Conservation (phyloP, 1,140 invertebrate genomes). For the Linepithema humile region DNA sequence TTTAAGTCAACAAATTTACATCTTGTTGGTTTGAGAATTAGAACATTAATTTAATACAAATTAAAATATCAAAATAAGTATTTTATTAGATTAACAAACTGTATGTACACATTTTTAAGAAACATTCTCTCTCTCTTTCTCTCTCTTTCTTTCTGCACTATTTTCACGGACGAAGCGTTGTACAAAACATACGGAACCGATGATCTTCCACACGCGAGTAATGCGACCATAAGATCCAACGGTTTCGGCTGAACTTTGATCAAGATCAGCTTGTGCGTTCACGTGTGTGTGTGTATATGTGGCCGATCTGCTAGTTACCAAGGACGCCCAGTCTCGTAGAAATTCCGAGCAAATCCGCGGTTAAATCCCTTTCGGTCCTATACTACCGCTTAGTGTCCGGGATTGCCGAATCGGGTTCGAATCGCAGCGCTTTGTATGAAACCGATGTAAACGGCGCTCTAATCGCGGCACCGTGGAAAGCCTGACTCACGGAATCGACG, state of each 20-base stretch:
- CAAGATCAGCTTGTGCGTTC: neutral
- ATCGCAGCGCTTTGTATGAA: slow-evolving; percentile 51
- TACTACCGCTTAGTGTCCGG: slow-evolving; percentile 44
- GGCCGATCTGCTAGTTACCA: slow-evolving; percentile 27
- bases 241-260: slow-evolving; percentile 7
- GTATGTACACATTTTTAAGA: too few species aligned
- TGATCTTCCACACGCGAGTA: neutral
- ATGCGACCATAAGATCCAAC: neutral
- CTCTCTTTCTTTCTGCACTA: too few species aligned
- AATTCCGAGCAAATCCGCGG: slow-evolving; percentile 57
- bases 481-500: slow-evolving; percentile 21
- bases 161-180: neutral
- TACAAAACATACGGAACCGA: neutral
- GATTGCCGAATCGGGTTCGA: slow-evolving; percentile 53
- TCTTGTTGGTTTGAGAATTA: neutral
- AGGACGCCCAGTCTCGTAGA: slow-evolving; percentile 31
- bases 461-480: slow-evolving; percentile 44
- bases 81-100: too few species aligned
- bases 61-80: too few species aligned
- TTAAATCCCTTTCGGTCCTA: slow-evolving; percentile 52
- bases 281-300: neutral
- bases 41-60: neutral
- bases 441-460: slow-evolving; percentile 51
- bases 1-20: neutral
- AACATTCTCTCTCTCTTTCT: too few species aligned